Conservation (phyloP, 2,797 vertebrate genomes). For the Catharus ustulatus region DNA sequence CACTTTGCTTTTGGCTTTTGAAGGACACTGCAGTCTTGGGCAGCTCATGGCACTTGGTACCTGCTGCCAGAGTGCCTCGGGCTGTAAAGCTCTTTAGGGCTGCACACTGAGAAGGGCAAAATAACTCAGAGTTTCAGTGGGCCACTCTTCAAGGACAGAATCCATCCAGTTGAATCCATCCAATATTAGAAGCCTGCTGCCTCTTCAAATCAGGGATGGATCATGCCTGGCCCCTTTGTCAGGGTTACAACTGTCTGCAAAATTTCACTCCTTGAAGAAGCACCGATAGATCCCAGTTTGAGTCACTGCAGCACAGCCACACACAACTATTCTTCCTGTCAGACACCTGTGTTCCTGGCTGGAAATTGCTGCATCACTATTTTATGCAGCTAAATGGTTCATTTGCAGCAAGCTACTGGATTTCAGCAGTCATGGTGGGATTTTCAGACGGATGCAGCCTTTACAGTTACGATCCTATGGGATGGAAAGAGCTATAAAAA, state of each 20-base stretch:
- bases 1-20: neutral
- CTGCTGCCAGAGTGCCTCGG: neutral
- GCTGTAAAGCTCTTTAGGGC: neutral
- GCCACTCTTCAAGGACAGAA: neutral
- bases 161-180: neutral
- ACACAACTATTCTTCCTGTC: neutral
- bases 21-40: neutral
- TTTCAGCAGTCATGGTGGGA: neutral
- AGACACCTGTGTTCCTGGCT: neutral
- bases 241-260: neutral
- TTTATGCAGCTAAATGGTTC: neutral
- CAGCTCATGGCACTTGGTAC: neutral
- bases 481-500: neutral
- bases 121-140: neutral
- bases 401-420: neutral
- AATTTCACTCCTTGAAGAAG: neutral
- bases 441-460: neutral
- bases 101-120: neutral
- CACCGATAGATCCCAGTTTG: neutral
- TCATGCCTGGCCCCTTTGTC: rapidly evolving
- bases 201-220: neutral
- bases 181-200: neutral
- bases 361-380: neutral
- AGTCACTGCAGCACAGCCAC: neutral
- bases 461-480: neutral